Percentiles rank a stretch among this genome's conserved stretches.
phyloP scores from a whole-genome alignment of 2,113 vertebrate genomes.

The Lophotis ruficrista region DNA sequence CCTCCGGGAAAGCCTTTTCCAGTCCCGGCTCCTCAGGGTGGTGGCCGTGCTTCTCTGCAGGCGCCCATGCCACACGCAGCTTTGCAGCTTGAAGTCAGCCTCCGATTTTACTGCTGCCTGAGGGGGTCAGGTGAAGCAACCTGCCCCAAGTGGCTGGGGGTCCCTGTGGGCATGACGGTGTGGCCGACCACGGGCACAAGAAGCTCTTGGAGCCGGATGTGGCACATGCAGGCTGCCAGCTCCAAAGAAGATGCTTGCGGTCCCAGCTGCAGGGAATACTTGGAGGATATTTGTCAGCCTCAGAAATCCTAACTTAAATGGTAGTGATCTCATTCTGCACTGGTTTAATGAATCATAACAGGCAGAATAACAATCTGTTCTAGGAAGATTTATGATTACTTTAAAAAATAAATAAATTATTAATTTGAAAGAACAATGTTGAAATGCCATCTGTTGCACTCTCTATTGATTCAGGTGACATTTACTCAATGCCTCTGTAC shows the following conservation, averaged over 20 bases:
- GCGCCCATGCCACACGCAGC: neutral
- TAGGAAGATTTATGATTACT: neutral
- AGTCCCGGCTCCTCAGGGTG: neutral
- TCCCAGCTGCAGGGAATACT: conserved; percentile 21
- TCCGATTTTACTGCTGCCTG: fast-evolving
- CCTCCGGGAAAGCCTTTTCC: neutral
- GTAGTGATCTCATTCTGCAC: neutral
- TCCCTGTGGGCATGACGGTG: fast-evolving
- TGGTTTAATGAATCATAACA: conserved; percentile 17
- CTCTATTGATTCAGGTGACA: conserved; percentile 11
- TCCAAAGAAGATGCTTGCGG: neutral
- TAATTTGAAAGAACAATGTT: conserved; percentile 1
- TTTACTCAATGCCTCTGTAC: neutral
- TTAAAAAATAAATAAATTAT: conserved; percentile 9
- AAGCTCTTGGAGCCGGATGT: neutral
- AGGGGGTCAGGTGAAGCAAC: fast-evolving
- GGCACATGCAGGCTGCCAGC: neutral
- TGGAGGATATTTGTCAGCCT: neutral
- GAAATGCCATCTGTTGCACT: neutral
- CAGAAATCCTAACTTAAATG: neutral
- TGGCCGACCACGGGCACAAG: neutral
- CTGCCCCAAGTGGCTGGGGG: fast-evolving
- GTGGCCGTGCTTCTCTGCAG: neutral
- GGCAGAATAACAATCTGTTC: neutral
- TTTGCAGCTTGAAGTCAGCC: neutral